Base-by-base conservation (phyloP, 64 coral and sea anemone species). In the Montipora efflorescens region DNA sequence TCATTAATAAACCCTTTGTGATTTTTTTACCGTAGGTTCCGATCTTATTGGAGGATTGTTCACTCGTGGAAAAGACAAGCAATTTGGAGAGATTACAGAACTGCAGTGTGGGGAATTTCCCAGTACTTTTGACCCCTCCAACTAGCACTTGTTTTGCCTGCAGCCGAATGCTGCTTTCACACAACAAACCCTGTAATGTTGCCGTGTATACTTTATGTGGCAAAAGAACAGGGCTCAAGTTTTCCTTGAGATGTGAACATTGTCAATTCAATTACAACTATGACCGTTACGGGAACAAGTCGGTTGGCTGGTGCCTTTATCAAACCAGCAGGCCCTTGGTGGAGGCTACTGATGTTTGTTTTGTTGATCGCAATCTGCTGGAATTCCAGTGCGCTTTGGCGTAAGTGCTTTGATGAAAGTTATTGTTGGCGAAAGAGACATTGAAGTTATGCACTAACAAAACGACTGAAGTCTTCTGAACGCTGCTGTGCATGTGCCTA, bases 121-220 rank as follows among this genome's bases (percentile, higher is more conserved):
- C 86, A 16, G 67, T 88, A 18, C 16, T 88, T 2, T 28, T 88
- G 23, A 16, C 15, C 47, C 47, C 68, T 15, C 86, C 86, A 1
- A 52, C 46, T 74, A 14, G 67, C 7, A 22, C 57, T 8, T 88
- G 86, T 75, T 19, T 75, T 5, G 1, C 4, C 6, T 88, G 86
- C 16, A 88, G 71, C 46, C 3, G 49, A 2, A 2, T 4, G 0
- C 86, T 88, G 4, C 18, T 3, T 49, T 13, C 45, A 12, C 88
- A 90, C 88, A 90, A 90, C 74, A 90, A 21, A 55, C 51, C 88
- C 43, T 78, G 74, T 78, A 75, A 90, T 13, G 88, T 90, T 61
- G 5, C 12, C 4, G 14, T 79, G 7, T 8, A 79, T 10, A 10
- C 21, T 55, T 19, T 78, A 2, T 10, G 20, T 23, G 74, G 50